Evolutionary conservation across 2,113 vertebrate genomes (phyloP), one percentile per base, ranked within the genome.

Genomic region (Eolophus roseicapilla): DNA sequence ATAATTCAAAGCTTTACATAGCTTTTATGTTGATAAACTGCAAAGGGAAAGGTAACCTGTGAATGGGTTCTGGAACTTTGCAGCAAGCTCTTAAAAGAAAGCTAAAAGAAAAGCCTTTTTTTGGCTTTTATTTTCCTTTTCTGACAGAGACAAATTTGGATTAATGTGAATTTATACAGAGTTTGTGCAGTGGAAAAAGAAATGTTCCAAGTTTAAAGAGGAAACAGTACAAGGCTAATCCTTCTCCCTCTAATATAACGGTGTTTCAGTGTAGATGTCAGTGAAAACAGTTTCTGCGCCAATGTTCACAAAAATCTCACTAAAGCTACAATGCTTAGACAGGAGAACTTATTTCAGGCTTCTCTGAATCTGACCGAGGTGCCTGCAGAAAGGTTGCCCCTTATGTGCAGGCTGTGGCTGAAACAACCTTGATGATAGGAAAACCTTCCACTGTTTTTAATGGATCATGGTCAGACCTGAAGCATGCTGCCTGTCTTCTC

Each of bases 261-360:
- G 20, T 37, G 14, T 25, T 79, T 65, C 46, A 55, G n/a, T 0
- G 0, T 8, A 31, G 76, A 31, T 1, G 0, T 63, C 13, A 41
- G 33, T 37, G 52, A 49, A 70, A 93, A 37, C 33, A 46, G 57
- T 16, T 21, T 62, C 80, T 47, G 37, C 1, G 0, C 11, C 52
- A 23, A 12, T 6, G 27, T 44, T 83, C 63, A 84, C 33, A 55
- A 68, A 28, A 14, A 0, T 9, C 49, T 44, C 20, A 20, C 53
- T 44, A 39, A 59, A 83, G 16, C 50, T 87, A 44, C 71, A 80
- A 49, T 10, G 27, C 53, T 83, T 64, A 27, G 39, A 27, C 13
- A 55, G 39, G 46, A 53, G n/a, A 67, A 52, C 19, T 29, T 18
- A 17, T 29, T 50, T 73, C 59, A 57, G 64, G 19, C 24, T 35